Conservation (phyloP, 2,113 vertebrate species). For the Otocyon megalotis region DNA sequence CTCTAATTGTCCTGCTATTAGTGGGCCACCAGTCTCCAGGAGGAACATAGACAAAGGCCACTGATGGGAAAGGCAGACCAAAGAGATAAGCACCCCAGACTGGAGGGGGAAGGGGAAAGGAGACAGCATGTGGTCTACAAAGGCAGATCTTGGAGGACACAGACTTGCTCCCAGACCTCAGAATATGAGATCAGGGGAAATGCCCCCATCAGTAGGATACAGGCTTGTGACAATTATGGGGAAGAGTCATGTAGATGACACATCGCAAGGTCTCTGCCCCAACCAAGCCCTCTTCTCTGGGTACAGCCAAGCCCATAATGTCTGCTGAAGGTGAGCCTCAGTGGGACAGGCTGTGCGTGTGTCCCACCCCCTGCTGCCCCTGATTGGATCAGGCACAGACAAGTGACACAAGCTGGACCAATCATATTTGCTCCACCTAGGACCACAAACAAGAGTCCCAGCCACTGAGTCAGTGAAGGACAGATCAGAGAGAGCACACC, state of each 20-base stretch:
- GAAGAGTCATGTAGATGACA: not conserved
- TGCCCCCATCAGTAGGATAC: not conserved
- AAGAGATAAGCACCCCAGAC: not conserved
- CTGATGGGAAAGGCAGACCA: fast-evolving
- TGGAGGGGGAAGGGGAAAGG: fast-evolving
- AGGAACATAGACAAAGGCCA: not conserved
- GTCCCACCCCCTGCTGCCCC: not conserved
- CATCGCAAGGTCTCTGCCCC: not conserved
- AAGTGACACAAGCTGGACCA: not conserved
- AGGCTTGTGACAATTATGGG: not conserved
- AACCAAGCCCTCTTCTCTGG: not conserved
- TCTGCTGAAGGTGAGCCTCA: not conserved
- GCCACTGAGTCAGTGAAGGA: not conserved
- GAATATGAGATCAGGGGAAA: not conserved
- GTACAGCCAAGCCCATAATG: not conserved
- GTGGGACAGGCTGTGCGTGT: not conserved
- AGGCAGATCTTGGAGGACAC: not conserved
- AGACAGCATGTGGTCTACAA: not conserved
- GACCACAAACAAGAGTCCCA: not conserved
- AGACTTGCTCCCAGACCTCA: not conserved
- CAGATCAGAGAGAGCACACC: not conserved
- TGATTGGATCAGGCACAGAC: not conserved
- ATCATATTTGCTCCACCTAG: not conserved
- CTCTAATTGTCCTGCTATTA: not conserved
- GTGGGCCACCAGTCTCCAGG: fast-evolving